Percentiles rank a stretch among this genome's conserved stretches.
Conservation (phyloP, 1,140 invertebrate species). For the Caenorhabditis briggsae region DNA sequence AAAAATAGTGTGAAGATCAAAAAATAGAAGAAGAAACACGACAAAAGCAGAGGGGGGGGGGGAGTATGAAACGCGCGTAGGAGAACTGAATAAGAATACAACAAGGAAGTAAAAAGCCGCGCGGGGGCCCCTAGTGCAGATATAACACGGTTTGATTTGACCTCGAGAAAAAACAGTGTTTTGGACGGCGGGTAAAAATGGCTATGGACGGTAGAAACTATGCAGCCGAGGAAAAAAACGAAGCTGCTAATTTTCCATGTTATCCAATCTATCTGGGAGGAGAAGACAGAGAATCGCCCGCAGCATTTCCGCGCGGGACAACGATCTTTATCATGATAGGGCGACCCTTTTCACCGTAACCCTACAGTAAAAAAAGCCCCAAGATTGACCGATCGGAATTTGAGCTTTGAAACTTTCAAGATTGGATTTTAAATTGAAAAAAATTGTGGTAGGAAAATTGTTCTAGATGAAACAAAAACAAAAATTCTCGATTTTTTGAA, state of each 20-base stretch:
- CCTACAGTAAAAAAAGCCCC: too few species aligned
- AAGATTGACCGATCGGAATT: neutral
- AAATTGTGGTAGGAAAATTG: neutral
- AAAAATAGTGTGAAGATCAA: neutral
- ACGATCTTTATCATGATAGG: constrained; percentile 25
- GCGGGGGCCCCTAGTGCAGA: constrained; percentile 26
- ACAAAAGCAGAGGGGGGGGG: neutral
- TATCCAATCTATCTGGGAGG: constrained; percentile 11
- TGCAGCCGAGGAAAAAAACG: neutral
- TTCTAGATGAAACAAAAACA: neutral
- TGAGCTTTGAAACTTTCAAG: constrained; percentile 33
- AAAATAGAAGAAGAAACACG: neutral
- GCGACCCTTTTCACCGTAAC: constrained; percentile 31
- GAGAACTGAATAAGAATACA: constrained; percentile 32
- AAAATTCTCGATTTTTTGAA: neutral
- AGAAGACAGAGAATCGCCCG: constrained; percentile 38
- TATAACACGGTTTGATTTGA: constrained; percentile 48
- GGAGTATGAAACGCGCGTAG: neutral
- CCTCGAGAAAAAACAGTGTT: constrained; percentile 47
- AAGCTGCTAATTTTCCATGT: constrained; percentile 39
- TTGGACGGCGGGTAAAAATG: constrained; percentile 3
- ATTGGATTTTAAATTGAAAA: neutral
- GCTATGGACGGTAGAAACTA: constrained; percentile 3
- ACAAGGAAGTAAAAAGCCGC: constrained; percentile 41
- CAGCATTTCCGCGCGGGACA: constrained; percentile 1